Evolutionary conservation across 2,888 invertebrate genomes (phyloP).

Genomic region (Acronicta psi): DNA sequence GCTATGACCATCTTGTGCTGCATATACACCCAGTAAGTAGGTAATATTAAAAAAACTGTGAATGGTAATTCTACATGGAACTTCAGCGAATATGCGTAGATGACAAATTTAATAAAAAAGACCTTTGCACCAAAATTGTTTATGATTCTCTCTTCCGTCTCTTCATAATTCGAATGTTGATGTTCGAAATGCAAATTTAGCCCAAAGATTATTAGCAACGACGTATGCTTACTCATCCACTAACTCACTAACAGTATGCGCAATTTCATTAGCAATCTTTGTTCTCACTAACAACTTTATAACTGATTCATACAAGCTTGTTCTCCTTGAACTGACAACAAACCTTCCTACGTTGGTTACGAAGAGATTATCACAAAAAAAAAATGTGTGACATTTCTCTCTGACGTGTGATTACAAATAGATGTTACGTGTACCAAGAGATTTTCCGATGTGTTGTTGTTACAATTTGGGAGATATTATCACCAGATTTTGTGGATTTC

Average conservation of each 20-base stretch:
- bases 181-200: constrained; percentile 63
- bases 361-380: constrained; percentile 33
- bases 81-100: too few relatives aligned
- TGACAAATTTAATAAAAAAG: too few relatives aligned
- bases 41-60: too few relatives aligned
- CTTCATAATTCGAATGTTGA: constrained; percentile 52
- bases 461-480: constrained; percentile 35
- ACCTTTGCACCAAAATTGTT: constrained; percentile 55
- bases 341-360: constrained; percentile 39
- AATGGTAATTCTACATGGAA: too few relatives aligned
- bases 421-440: constrained; percentile 48
- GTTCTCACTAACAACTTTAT: constrained; percentile 36
- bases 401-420: constrained; percentile 50
- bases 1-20: too few relatives aligned
- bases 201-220: constrained; percentile 63
- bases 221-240: constrained; percentile 52
- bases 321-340: constrained; percentile 61
- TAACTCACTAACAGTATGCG: constrained; percentile 28
- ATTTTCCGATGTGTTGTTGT: constrained; percentile 51
- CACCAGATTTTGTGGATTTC: constrained; percentile 16
- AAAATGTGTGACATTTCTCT: constrained; percentile 37
- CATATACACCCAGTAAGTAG: too few relatives aligned
- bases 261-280: constrained; percentile 44
- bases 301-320: constrained; percentile 46
- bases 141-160: constrained; percentile 43